Evolutionary conservation across 2,113 vertebrate genomes (phyloP).

Genomic region (Phyllostomus hastatus): DNA sequence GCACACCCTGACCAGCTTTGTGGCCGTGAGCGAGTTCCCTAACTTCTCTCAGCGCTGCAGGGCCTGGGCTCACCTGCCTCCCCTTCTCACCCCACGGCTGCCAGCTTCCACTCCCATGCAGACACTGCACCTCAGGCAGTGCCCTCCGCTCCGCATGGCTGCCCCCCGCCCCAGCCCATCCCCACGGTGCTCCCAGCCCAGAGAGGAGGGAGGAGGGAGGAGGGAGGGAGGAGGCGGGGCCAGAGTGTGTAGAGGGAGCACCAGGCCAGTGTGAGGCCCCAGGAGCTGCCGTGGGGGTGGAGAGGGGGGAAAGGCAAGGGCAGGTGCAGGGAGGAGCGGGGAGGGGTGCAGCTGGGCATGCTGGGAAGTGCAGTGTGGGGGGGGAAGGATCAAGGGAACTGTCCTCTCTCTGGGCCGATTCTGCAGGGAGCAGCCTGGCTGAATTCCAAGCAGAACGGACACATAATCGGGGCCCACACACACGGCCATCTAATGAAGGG

Average conservation of each 20-base stretch:
- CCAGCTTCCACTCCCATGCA: neutral
- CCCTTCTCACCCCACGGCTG: neutral
- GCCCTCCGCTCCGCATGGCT: too few relatives aligned
- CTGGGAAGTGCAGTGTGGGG: rapidly evolving
- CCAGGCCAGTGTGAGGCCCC: neutral
- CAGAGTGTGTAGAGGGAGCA: too few relatives aligned
- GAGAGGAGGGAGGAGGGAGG: too few relatives aligned
- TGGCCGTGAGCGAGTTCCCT: neutral
- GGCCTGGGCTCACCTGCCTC: neutral
- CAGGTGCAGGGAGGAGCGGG: neutral
- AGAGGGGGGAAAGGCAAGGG: neutral
- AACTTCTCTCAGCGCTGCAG: neutral
- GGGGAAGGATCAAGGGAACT: neutral
- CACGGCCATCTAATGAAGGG: neutral
- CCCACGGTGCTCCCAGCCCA: too few relatives aligned
- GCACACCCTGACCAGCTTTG: neutral
- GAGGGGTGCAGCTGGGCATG: rapidly evolving
- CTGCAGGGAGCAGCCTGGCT: neutral
- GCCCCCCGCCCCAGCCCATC: neutral
- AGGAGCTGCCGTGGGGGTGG: neutral
- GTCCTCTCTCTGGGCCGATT: neutral
- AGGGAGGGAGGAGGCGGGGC: too few relatives aligned
- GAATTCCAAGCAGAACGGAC: neutral
- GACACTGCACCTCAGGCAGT: neutral
- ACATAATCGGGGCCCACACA: neutral